Evolutionary conservation across 2,888 invertebrate species (phyloP), one percentile per base, ranked within the genome.

Genomic region (Drosophila greeni): DNA sequence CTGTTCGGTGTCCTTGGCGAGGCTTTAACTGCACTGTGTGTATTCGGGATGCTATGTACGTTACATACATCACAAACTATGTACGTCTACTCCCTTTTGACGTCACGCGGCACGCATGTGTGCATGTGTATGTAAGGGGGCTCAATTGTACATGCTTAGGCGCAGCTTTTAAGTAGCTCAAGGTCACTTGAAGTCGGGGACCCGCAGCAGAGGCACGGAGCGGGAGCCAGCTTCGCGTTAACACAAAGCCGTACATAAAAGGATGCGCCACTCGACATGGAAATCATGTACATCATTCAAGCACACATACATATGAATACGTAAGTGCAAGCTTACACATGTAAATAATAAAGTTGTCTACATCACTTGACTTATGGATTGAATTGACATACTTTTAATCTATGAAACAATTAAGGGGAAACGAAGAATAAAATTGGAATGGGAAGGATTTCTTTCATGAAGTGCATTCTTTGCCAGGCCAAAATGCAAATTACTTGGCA

Each of bases 141-240:
- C 54, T 54, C 24, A 24, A 18, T 24, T 34, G 47, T 56, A 59
- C 24, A 26, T 66, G 60, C 39, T 40, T 66, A 67, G 66, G 58
- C 67, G 58, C 62, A 55, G 64, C 56, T 39, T 36, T 54, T 76
- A 76, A 79, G 53, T 79, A 74, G 76, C 66, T 76, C 82, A 82
- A 76, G 82, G 82, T 82, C 72, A 65, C 66, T 42, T 24, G 54
- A 66, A 62, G 54, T 66, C 62, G 61, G 61, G 61, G 26, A 65
- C 66, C 23, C 36, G 43, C 37, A 54, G 55, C 39, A 18, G 43
- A 24, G 24, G n/a, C 45, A 45, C 18, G 18, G 45, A 45, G 45
- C 26, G 45, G 18, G 18, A 45, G 29, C 43, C 43, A 45, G 45
- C 45, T 29, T 48, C 31, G 37, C 42, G 36, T 20, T n/a, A 24